phyloP scores from a whole-genome alignment of 30 jellyfish, hydroid and myxozoan species.

The Nemopilema nomurai region DNA sequence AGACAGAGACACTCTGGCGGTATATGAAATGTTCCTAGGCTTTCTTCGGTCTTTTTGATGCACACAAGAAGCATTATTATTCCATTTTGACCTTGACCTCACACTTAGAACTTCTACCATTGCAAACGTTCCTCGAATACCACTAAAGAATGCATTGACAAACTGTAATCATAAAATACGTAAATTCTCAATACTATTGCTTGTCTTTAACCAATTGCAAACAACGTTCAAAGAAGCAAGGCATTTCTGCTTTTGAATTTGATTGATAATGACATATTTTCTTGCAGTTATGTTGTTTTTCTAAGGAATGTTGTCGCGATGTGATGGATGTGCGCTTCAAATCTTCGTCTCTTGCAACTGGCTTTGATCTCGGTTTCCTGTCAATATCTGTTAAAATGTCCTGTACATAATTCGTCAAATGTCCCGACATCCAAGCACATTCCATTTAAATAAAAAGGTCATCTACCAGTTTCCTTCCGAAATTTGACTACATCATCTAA shows the following conservation, averaged over 20 bases:
- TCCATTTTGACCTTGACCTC: no score
- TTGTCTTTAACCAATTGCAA: not conserved
- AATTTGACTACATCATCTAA: not conserved
- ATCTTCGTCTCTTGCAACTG: not conserved
- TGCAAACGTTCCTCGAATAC: no score
- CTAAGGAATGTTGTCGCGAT: not conserved
- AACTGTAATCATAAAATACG: not conserved
- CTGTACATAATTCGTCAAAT: not conserved
- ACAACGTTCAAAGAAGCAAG: not conserved
- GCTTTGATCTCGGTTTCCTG: not conserved
- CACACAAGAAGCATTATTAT: no score
- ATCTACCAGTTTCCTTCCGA: not conserved
- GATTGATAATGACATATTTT: not conserved
- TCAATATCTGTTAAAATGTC: not conserved
- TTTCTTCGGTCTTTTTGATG: no score
- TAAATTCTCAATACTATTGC: not conserved
- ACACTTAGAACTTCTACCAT: no score
- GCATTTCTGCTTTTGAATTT: not conserved
- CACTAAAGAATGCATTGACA: no score
- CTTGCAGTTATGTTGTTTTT: not conserved
- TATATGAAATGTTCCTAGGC: no score
- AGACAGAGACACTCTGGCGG: no score
- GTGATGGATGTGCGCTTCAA: not conserved
- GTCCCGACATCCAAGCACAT: not conserved
- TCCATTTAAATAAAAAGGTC: not conserved